Base-by-base conservation (phyloP, 2,797 vertebrate genomes). In the Sandelia bainsii region DNA sequence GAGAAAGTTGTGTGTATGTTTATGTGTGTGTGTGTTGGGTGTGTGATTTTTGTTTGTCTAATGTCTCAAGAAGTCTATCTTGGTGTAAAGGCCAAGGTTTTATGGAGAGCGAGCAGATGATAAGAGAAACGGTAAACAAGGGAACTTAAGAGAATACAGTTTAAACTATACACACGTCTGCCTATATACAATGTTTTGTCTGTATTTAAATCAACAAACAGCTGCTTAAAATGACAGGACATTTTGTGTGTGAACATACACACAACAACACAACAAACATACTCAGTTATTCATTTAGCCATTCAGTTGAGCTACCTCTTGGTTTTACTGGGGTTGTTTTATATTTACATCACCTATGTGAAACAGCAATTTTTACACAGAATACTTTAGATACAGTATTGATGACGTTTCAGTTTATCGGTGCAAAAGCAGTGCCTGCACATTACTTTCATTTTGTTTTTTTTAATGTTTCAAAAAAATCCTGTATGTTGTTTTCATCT, bases 261-360 rank as follows among this genome's bases (percentile, higher is more conserved):
- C 83, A 81, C 83, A 68, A 64, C 69, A 65, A 86, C 80, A 82
- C 84, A 86, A 87, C 89, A 79, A 84, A 29, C 85, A 86, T 82
- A 87, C 89, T 90, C 90, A 93, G 85, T 88, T 86, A 75, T 84
- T 83, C 75, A 83, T 89, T 92, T 91, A 92, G 91, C 92, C 89
- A 91, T 92, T 92, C 86, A 87, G 88, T 93, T 89, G 62, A 93
- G 88, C 93, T 92, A 92, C 93, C 92, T 93, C 92, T 92, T 89
- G 74, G 81, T 90, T 90, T 91, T 89, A 86, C 76, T 81, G 78
- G 87, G 89, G 87, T 89, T 89, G 75, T 91, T 92, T 91, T 90
- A 50, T 87, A 90, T 87, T 83, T 85, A 78, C 86, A 87, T 90
- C 79, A 77, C 82, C 78, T 87, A 68, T 62, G 84, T 93, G 86